These are phyloP conservation scores for Physocephala rufipes DNA, from an alignment of 2,888 invertebrate species.

Conservation along the genomic window DNA sequence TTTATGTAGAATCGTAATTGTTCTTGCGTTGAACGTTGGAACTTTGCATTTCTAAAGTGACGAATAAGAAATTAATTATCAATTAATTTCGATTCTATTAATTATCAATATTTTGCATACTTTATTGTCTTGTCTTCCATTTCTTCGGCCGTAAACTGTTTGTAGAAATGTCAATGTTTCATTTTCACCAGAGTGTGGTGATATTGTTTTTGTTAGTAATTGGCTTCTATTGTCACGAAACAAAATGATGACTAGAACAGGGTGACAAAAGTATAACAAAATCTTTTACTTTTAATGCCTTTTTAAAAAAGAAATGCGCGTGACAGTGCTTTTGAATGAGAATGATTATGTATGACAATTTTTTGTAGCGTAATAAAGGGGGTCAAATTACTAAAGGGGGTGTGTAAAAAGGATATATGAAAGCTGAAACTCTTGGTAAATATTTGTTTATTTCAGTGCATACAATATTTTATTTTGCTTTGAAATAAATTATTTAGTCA, in stretches of 20 bases:
- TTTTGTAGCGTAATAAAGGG: too few relatives aligned
- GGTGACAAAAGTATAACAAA: constrained; percentile 1
- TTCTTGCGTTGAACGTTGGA: not conserved
- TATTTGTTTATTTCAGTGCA: too few relatives aligned
- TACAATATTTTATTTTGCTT: too few relatives aligned
- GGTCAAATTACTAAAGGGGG: too few relatives aligned
- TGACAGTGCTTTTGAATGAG: too few relatives aligned
- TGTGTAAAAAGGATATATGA: too few relatives aligned
- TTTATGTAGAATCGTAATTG: not conserved
- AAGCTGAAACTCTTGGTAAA: too few relatives aligned
- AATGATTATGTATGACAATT: too few relatives aligned
- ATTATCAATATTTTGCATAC: not conserved
- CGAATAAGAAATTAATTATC: not conserved
- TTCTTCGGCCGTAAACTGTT: not conserved
- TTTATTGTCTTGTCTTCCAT: not conserved
- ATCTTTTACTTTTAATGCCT: too few relatives aligned
- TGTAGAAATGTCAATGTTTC: not conserved
- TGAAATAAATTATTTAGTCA: too few relatives aligned
- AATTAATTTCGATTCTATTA: not conserved
- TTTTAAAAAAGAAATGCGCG: too few relatives aligned
- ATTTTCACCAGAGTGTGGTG: not conserved
- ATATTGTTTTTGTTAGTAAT: too few relatives aligned
- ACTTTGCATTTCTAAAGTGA: not conserved
- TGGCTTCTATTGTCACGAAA: not conserved
- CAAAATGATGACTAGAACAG: not conserved